These are phyloP conservation scores for Grantiella picta DNA, from an alignment of 2,113 vertebrate species.

Conservation along the genomic window DNA sequence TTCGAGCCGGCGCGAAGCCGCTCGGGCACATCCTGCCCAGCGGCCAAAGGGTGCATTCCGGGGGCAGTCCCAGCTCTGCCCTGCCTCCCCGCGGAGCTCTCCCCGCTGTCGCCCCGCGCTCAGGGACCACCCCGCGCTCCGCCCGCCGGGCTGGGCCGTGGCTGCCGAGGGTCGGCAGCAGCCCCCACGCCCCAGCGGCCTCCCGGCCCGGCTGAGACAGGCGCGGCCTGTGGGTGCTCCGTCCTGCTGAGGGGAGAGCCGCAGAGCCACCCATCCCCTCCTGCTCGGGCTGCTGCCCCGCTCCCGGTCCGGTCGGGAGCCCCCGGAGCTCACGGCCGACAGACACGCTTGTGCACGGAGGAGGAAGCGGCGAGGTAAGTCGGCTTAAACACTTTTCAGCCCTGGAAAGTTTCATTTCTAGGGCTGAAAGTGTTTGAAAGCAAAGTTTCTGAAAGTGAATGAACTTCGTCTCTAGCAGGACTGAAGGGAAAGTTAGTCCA, in stretches of 20 bases:
- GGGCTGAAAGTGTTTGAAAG: no score
- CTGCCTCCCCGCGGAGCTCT: neutral
- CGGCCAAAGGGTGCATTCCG: neutral
- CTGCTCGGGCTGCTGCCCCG: neutral
- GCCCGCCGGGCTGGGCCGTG: neutral
- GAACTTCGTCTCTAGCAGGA: neutral
- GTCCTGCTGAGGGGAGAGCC: neutral
- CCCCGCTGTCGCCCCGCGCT: neutral
- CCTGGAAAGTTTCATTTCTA: neutral
- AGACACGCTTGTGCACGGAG: accelerated
- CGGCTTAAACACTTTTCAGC: neutral
- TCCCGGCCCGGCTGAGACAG: neutral
- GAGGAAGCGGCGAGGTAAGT: neutral
- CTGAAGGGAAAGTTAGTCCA: neutral
- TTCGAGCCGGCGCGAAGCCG: neutral
- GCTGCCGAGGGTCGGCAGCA: neutral
- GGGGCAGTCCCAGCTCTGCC: neutral
- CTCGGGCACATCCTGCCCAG: neutral
- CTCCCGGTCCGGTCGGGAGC: no score
- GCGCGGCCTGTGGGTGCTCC: neutral
- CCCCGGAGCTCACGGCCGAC: neutral
- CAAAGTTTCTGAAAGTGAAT: neutral
- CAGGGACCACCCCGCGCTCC: neutral
- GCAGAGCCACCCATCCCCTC: neutral
- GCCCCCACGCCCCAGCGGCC: neutral